A percentile compares a stretch with the other conserved stretches of the same genome.
These are phyloP conservation scores for Pipistrellus pipistrellus DNA, from an alignment of 2,797 vertebrate genomes.

Conservation along the genomic window DNA sequence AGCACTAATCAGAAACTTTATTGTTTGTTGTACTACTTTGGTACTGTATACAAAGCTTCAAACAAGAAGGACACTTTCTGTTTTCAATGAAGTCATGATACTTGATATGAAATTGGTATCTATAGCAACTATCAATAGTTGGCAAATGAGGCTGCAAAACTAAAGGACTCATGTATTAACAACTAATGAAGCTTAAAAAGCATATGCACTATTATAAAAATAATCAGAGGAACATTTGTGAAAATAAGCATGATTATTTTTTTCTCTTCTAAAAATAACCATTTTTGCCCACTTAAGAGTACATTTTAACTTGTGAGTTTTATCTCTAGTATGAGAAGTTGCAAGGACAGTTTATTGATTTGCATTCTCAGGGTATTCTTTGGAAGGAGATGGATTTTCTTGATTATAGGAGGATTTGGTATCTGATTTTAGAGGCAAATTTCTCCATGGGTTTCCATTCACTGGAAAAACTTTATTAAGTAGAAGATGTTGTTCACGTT, in stretches of 20 bases:
- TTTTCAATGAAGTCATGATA: background rate
- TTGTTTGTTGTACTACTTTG: background rate
- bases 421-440: slow-evolving; percentile 96
- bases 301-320: background rate
- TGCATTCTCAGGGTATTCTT: slow-evolving; percentile 95
- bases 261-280: slow-evolving; percentile 60
- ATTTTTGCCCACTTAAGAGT: slow-evolving; percentile 51
- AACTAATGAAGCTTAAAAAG: background rate
- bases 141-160: background rate
- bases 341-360: slow-evolving; percentile 84
- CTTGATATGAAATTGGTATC: background rate
- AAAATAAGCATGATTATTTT: background rate
- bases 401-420: slow-evolving; percentile 94
- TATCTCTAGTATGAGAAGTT: background rate
- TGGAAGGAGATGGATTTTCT: slow-evolving; percentile 93
- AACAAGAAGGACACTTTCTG: background rate
- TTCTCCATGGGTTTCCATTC: slow-evolving; percentile 94
- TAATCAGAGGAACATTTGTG: background rate
- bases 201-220: background rate
- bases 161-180: background rate
- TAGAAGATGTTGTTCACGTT: slow-evolving; percentile 94
- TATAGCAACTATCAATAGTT: background rate
- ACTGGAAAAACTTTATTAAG: slow-evolving; percentile 95
- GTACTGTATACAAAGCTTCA: background rate
- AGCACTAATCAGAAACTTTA: background rate